Conservation (phyloP, 1,140 invertebrate genomes). For the Drepana arcuata region DNA sequence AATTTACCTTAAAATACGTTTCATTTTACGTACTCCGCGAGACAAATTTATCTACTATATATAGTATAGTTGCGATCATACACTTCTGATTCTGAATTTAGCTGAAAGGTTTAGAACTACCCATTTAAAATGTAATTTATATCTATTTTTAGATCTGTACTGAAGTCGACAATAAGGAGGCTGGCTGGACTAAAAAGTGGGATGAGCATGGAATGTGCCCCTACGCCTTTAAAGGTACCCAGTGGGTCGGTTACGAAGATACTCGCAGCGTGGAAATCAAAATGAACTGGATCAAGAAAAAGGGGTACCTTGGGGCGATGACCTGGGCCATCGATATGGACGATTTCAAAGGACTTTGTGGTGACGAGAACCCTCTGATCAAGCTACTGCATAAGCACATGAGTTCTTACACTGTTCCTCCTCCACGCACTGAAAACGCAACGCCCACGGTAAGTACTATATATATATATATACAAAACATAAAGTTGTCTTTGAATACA, state of each 20-base stretch:
- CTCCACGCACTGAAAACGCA: conserved; percentile 74
- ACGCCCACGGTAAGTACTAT: conserved; percentile 80
- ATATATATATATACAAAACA: too few species aligned
- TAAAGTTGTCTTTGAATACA: too few species aligned
- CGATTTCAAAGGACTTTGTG: conserved; percentile 85
- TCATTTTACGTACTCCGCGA: too few species aligned
- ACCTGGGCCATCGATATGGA: conserved; percentile 93
- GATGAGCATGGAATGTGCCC: conserved; percentile 87
- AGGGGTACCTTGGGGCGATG: conserved; percentile 89
- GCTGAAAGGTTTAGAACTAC: too few species aligned
- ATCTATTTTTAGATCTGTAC: conserved; percentile 78
- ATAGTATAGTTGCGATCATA: too few species aligned
- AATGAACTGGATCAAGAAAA: conserved; percentile 87
- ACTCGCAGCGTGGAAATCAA: conserved; percentile 85
- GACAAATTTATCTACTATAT: too few species aligned
- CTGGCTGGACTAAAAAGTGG: conserved; percentile 86
- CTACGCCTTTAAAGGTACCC: conserved; percentile 88
- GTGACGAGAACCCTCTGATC: conserved; percentile 79
- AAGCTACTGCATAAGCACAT: conserved; percentile 82
- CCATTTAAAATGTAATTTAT: conserved; percentile 2
- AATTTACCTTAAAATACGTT: too few species aligned
- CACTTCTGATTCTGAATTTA: too few species aligned
- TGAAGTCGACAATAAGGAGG: conserved; percentile 77
- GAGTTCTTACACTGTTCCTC: conserved; percentile 81
- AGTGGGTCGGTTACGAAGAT: conserved; percentile 95